Conservation (phyloP, 2,888 invertebrate genomes). For the Ethmia dodecea region DNA sequence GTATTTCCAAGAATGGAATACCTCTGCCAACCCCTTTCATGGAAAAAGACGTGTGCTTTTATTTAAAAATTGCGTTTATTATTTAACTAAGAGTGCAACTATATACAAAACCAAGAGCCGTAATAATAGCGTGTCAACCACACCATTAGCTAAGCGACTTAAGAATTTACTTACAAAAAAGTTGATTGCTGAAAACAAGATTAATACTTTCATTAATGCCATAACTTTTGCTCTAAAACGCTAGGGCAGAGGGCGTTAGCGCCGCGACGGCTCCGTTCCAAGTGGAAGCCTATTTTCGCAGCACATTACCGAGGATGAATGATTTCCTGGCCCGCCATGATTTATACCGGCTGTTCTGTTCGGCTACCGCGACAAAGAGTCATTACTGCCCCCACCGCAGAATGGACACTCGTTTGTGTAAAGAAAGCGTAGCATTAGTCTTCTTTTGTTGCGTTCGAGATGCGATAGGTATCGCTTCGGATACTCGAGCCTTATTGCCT, state of each 20-base stretch:
- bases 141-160: too few species aligned
- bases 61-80: too few species aligned
- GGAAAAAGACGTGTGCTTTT: too few species aligned
- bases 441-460: constrained; percentile 51
- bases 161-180: too few species aligned
- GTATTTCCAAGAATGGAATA: too few species aligned
- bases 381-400: constrained; percentile 55
- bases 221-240: constrained; percentile 54
- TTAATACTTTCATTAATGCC: constrained; percentile 52
- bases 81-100: too few species aligned
- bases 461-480: constrained; percentile 36
- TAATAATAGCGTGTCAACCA: too few species aligned
- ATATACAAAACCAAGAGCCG: too few species aligned
- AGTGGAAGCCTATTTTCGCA: constrained; percentile 74
- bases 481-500: constrained; percentile 22
- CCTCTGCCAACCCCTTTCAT: too few species aligned
- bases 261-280: constrained; percentile 38
- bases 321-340: constrained; percentile 72
- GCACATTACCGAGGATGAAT: constrained; percentile 74
- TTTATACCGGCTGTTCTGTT: constrained; percentile 45
- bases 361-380: constrained; percentile 45
- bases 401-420: constrained; percentile 62
- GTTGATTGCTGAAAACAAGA: constrained; percentile 23
- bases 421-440: constrained; percentile 60
- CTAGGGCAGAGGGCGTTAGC: constrained; percentile 56